These are phyloP conservation scores for Pelvicachromis taeniatus DNA, from an alignment of 2,113 vertebrate species.

Conservation along the genomic window DNA sequence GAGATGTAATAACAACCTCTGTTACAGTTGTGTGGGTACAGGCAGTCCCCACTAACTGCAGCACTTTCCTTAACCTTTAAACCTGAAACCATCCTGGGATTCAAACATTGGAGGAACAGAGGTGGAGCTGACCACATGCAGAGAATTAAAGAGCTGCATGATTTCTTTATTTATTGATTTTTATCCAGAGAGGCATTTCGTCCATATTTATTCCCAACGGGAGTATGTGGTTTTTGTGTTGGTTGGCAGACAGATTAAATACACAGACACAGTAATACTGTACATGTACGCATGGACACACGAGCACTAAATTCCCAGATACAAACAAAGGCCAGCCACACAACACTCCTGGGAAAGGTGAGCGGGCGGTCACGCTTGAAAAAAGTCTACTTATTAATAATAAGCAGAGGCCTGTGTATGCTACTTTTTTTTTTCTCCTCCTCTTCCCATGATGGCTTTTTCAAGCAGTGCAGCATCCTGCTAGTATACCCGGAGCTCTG, in stretches of 20 bases:
- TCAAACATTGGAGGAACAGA: constrained; percentile 9
- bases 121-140: neutral
- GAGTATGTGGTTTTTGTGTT: constrained; percentile 10
- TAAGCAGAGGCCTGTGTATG: neutral
- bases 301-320: neutral
- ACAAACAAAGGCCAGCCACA: neutral
- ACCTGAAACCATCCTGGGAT: constrained; percentile 11
- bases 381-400: constrained; percentile 31
- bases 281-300: neutral
- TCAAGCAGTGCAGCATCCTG: constrained; percentile 7
- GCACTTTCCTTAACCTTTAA: constrained; percentile 4
- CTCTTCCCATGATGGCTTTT: constrained; percentile 22
- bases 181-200: neutral
- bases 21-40: neutral
- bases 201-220: neutral
- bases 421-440: neutral
- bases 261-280: neutral
- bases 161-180: neutral
- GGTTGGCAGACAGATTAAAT: neutral
- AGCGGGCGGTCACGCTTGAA: constrained; percentile 14
- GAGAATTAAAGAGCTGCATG: neutral
- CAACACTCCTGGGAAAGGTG: constrained; percentile 61
- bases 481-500: constrained; percentile 6
- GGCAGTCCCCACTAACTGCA: constrained; percentile 1
- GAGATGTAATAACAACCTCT: constrained; percentile 1